Conservation (phyloP, 2,113 vertebrate species). For the Tragelaphus strepsiceros region DNA sequence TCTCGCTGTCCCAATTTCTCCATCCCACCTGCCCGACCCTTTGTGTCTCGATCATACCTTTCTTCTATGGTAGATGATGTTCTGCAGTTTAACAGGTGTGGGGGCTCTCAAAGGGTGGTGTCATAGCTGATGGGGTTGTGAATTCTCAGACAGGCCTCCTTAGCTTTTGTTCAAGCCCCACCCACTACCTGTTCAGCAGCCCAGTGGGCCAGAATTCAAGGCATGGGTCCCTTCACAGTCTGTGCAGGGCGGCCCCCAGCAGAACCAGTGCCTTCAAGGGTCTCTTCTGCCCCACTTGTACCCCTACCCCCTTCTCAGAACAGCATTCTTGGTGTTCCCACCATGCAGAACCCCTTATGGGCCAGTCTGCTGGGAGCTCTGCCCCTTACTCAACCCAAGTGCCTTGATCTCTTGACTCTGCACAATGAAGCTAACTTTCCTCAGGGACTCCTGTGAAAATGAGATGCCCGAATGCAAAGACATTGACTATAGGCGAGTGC, state of each 20-base stretch:
- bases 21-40: fast-evolving
- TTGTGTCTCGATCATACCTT: not conserved
- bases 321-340: not conserved
- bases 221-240: not conserved
- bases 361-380: not conserved
- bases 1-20: not conserved
- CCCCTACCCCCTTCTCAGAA: not conserved
- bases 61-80: not conserved
- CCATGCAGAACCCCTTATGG: not conserved
- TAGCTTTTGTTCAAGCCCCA: not conserved
- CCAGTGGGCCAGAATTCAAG: not conserved
- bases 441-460: not conserved
- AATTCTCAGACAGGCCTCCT: not conserved
- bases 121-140: not conserved
- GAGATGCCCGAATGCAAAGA: not conserved
- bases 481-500: not conserved
- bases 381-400: not conserved
- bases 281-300: too few relatives aligned
- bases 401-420: not conserved
- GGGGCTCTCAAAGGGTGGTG: not conserved
- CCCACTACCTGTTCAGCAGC: not conserved
- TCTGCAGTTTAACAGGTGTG: not conserved
- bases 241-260: fast-evolving
- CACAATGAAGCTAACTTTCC: not conserved
- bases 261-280: not conserved